Evolutionary conservation across 1,140 invertebrate species (phyloP).

Genomic region (Drosophila seguyi): DNA sequence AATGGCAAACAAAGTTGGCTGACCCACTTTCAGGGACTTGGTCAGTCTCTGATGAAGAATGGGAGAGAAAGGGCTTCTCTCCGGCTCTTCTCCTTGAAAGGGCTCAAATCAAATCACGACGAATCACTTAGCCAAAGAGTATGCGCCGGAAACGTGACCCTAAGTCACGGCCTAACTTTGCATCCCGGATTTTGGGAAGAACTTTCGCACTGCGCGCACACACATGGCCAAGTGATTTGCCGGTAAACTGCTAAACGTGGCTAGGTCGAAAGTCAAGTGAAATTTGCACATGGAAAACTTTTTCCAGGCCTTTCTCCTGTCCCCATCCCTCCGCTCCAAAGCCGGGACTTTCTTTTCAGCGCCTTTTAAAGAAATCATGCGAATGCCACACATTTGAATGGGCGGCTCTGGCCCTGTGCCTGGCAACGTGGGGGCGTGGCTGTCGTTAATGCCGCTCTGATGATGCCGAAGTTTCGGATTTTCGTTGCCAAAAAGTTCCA

Average conservation of each 20-base stretch:
- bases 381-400: conserved; percentile 64
- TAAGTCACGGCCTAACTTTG: conserved; percentile 66
- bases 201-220: conserved; percentile 9
- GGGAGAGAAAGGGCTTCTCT: not conserved
- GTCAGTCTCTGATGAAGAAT: not conserved
- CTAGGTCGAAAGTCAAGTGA: conserved; percentile 65
- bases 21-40: conserved; percentile 58
- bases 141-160: conserved; percentile 55
- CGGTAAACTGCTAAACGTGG: conserved; percentile 79
- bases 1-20: conserved; percentile 61
- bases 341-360: conserved; percentile 22
- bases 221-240: conserved; percentile 71
- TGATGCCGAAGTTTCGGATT: conserved; percentile 54
- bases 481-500: conserved; percentile 54
- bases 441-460: conserved; percentile 39
- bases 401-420: conserved; percentile 22
- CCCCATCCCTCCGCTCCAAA: not conserved
- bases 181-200: conserved; percentile 43
- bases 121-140: conserved; percentile 77
- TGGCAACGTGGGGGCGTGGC: conserved; percentile 23
- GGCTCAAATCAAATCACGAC: conserved; percentile 75
- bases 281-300: conserved; percentile 68
- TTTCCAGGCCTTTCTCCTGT: conserved; percentile 19
- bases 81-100: conserved; percentile 27
- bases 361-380: conserved; percentile 64